Evolutionary conservation across 2,797 vertebrate species (phyloP).

Genomic region (Luscinia megarhynchos): DNA sequence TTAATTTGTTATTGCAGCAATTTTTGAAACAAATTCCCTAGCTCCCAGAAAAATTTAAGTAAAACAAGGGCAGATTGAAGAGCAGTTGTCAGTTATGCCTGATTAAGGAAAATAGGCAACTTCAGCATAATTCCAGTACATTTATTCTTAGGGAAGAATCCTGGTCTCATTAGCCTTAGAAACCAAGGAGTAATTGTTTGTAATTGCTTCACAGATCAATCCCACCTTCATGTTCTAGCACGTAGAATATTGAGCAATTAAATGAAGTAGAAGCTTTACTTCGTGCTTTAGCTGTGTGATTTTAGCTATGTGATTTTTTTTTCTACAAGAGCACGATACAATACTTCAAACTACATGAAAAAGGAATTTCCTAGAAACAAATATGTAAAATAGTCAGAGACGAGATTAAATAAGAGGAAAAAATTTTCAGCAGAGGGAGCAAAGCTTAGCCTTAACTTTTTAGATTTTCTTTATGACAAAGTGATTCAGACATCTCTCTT

Average conservation of each 20-base stretch:
- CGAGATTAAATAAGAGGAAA: background rate
- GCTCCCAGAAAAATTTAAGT: background rate
- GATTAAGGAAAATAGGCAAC: background rate
- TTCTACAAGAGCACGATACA: background rate
- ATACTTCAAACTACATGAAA: background rate
- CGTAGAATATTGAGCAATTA: background rate
- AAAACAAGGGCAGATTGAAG: background rate
- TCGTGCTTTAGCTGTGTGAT: background rate
- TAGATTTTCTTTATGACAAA: background rate
- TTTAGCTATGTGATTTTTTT: background rate
- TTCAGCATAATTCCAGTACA: background rate
- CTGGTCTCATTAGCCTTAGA: background rate
- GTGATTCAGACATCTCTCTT: background rate
- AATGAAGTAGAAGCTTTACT: background rate
- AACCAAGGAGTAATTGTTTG: background rate
- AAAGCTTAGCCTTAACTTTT: background rate
- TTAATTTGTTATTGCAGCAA: background rate
- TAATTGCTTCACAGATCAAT: background rate
- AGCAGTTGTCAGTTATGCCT: background rate
- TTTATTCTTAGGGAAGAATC: background rate
- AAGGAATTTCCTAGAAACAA: background rate
- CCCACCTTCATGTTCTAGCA: background rate
- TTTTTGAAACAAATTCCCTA: background rate
- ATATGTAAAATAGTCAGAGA: background rate
- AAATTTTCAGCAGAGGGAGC: accelerated